Evolutionary conservation across 2,797 vertebrate species (phyloP).

Genomic region (Fistularia tabacaria): DNA sequence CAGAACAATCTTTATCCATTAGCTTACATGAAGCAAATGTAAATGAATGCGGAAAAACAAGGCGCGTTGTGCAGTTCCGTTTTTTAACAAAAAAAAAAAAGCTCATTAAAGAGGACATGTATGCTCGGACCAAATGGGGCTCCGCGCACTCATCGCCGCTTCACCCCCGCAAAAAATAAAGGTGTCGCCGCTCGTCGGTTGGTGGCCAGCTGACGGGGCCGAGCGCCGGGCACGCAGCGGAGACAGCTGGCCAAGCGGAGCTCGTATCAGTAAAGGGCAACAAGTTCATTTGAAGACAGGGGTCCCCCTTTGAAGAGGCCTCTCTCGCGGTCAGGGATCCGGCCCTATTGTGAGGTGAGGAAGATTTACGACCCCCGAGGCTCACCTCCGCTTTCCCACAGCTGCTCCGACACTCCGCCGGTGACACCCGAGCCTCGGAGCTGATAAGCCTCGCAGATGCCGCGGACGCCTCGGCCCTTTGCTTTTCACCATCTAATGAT

Average conservation of each 20-base stretch:
- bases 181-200: conserved; percentile 32
- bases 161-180: conserved; percentile 8
- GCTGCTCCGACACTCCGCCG: conserved; percentile 47
- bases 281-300: conserved; percentile 61
- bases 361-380: conserved; percentile 52
- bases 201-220: conserved; percentile 31
- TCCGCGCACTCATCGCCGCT: no score
- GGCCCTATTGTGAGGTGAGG: conserved; percentile 43
- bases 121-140: no score
- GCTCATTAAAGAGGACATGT: no score
- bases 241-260: conserved; percentile 64
- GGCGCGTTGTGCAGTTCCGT: no score
- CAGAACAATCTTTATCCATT: no score
- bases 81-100: no score
- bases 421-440: conserved; percentile 14
- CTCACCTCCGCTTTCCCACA: conserved; percentile 50
- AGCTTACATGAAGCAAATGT: no score
- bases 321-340: conserved; percentile 47
- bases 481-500: no score
- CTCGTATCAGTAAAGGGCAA: conserved; percentile 55
- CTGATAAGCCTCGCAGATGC: conserved; percentile 8
- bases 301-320: conserved; percentile 62
- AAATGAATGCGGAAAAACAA: no score
- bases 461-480: conserved; percentile 1
- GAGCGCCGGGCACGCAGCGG: conserved; percentile 18